Base-by-base conservation (phyloP, 2,797 vertebrate species). In the Xiphophorus birchmanni region DNA sequence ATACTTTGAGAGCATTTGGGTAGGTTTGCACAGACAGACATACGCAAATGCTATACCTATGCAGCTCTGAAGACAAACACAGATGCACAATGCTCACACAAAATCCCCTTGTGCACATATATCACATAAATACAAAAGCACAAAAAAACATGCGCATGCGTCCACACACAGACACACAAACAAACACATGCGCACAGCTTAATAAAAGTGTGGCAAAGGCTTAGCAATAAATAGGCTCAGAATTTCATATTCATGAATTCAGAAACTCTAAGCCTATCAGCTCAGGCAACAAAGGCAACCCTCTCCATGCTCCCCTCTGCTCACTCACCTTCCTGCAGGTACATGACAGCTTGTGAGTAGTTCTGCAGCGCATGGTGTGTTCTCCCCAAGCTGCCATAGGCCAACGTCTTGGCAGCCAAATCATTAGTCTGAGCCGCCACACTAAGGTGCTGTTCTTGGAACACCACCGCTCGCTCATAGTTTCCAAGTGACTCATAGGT, bases 341-440 rank as follows among this genome's bases (percentile, higher is more conserved):
- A 99, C 98, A 99, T 99, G 90, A 99, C 99, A 13, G 99, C 98
- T 94, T 99, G 98, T 4, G 98, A 97, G 91, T 99, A 99, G 95
- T 99, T 99, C 91, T 98, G 98, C 89, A 99, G 92, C 72, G 98
- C 98, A 0, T 99, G 98, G 48, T 99, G 98, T n/a, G 98, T 99
- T 81, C 98, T 96, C 69, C 99, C 99, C 75, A 99, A 95, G 88
- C 98, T 99, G 89, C 98, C 97, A 69, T 99, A 99, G n/a, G 99
- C 98, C 87, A 97, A 92, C 0, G 98, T 99, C 92, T 99, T 99
- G 89, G 98, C 98, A 65, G 95, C 97, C 50, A 99, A 93, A 95
- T 99, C 99, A 0, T 98, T 99, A 94, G 97, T 99, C 83, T 99
- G 97, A 0, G 98, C 99, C 0, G 98, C 98, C 1, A 99, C 97